Evolutionary conservation across 2,888 invertebrate genomes (phyloP), one percentile per base, ranked within the genome.

Genomic region (Willowsia nigromaculata): DNA sequence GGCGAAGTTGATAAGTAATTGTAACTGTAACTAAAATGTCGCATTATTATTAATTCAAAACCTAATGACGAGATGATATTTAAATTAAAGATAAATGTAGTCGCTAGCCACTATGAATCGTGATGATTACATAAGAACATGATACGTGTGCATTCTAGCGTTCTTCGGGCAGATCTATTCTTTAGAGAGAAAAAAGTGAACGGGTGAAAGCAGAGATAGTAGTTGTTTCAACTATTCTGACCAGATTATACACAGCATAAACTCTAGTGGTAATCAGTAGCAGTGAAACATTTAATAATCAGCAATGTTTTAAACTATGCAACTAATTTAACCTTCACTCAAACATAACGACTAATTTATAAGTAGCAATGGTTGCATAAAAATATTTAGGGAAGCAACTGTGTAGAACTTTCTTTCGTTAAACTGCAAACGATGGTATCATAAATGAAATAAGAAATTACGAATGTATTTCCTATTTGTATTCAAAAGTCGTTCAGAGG

Each of bases 401-500:
- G 18, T 33, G 1, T 65, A 65, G 65, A 5, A 11, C 18, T 65
- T 65, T 65, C 5, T 37, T 18, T 65, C 37, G 65, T 65, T 33
- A 65, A 33, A 65, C 30, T 30, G 2, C 15, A 30, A 50, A 50
- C 13, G 50, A 50, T 50, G 50, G 18, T n/a, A 50, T n/a, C 37
- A 65, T 33, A 18, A n/a, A 50, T n/a, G 37, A 37, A 65, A 65
- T 37, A 37, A 65, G 37, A 37, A 37, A 65, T 33, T 65, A 65
- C 37, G 37, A 65, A 9, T 15, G 65, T 65, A 37, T 65, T 37
- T 18, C 33, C 22, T n/a, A 18, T 37, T 37, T 65, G 65, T 65
- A 65, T 65, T 65, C 65, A 65, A 65, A 65, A 65, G 65, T 65
- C 65, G 18, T 18, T 18, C n/a, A 65, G 65, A 65, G 65, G 37